Evolutionary conservation across 1,140 invertebrate genomes (phyloP).

Genomic region (Drosophila simulans): DNA sequence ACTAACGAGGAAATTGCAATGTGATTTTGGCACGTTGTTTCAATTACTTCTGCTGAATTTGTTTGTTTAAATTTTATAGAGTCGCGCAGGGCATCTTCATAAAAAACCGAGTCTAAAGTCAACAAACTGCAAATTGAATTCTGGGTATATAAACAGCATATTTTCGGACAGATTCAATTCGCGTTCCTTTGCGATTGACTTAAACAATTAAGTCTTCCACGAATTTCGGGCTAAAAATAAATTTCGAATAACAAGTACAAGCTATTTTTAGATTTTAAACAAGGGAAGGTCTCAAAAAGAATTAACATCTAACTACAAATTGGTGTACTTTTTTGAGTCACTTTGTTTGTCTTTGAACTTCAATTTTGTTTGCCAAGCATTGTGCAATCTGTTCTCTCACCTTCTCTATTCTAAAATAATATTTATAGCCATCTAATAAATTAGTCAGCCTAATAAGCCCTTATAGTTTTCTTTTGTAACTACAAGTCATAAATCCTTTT

Average conservation of each 20-base stretch:
- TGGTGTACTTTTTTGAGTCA: background rate
- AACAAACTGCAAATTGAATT: constrained; percentile 5
- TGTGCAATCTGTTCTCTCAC: background rate
- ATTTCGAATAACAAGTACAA: background rate
- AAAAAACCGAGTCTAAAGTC: constrained; percentile 7
- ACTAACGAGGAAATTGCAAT: constrained; percentile 5
- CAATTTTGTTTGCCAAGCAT: background rate
- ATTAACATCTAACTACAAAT: background rate
- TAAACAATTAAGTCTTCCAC: constrained; percentile 49
- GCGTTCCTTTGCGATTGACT: background rate
- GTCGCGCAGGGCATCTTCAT: background rate
- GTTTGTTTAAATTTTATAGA: constrained; percentile 3
- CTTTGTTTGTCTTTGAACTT: background rate
- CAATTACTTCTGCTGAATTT: constrained; percentile 15
- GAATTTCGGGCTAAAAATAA: constrained; percentile 3
- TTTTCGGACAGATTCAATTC: constrained; percentile 15
- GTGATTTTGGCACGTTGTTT: background rate
- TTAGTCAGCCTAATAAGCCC: background rate
- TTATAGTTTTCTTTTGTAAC: background rate
- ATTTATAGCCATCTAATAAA: background rate
- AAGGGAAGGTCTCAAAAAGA: background rate
- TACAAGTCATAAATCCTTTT: background rate
- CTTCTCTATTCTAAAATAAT: background rate
- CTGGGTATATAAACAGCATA: constrained; percentile 10
- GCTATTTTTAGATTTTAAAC: background rate